Conservation (phyloP, 1,140 invertebrate species). For the Macrostomum lignano region DNA sequence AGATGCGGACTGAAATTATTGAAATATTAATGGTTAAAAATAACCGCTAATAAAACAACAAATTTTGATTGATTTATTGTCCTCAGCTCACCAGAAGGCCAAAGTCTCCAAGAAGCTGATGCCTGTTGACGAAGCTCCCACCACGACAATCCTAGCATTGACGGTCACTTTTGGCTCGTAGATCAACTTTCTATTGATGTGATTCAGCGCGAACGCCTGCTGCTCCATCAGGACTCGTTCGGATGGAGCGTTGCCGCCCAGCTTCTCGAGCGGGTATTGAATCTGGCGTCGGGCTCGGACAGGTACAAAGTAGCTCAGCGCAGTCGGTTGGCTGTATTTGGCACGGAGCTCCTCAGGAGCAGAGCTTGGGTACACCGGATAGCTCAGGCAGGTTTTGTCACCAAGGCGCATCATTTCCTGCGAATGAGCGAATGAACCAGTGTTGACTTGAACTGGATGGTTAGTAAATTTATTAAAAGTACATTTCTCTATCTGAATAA, state of each 20-base stretch:
- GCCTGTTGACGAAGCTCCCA: constrained; percentile 41
- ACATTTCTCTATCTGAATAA: no score
- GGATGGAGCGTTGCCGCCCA: constrained; percentile 23
- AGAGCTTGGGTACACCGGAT: background rate
- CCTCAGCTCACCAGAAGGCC: constrained; percentile 34
- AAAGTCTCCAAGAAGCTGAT: constrained; percentile 39
- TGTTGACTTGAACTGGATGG: no score
- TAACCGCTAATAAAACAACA: background rate
- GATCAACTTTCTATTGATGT: constrained; percentile 25
- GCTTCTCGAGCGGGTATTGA: constrained; percentile 15
- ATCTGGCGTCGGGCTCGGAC: constrained; percentile 22
- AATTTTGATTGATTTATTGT: constrained; percentile 3
- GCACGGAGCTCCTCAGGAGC: background rate
- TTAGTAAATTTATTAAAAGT: no score
- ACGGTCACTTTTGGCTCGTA: constrained; percentile 27
- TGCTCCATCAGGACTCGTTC: constrained; percentile 16
- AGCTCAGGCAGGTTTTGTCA: no score
- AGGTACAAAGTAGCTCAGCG: constrained; percentile 21
- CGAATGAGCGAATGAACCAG: no score
- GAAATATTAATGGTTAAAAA: constrained; percentile 4
- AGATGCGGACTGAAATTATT: constrained; percentile 21
- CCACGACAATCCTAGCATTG: constrained; percentile 37
- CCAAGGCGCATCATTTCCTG: no score
- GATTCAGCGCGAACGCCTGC: constrained; percentile 19
- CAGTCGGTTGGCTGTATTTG: constrained; percentile 19